phyloP scores from a whole-genome alignment of 2,888 invertebrate species.

The Cantharis rustica region DNA sequence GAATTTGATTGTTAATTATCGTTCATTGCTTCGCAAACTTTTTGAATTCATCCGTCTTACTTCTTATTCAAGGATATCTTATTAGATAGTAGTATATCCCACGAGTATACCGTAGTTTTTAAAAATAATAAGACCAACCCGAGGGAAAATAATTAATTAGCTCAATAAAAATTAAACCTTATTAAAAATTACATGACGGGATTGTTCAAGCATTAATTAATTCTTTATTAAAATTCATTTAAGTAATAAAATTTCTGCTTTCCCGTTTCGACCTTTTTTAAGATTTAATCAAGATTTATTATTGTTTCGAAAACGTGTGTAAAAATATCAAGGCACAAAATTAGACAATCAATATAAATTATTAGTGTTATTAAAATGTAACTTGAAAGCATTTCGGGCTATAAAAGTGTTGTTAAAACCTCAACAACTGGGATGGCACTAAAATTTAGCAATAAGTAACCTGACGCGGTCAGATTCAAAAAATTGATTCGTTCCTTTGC shows the following conservation, averaged over 20 bases:
- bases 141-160: neutral
- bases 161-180: neutral
- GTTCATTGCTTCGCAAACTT: neutral
- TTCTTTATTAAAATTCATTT: neutral
- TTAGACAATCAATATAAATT: neutral
- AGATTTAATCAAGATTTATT: neutral
- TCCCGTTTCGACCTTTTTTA: neutral
- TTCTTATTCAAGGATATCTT: too few relatives aligned
- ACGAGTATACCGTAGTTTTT: too few relatives aligned
- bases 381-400: neutral
- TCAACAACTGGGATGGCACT: neutral
- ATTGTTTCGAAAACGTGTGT: neutral
- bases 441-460: neutral
- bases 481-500: neutral
- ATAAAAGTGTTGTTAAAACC: neutral
- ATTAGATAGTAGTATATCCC: too few relatives aligned
- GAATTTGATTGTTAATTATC: neutral
- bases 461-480: neutral
- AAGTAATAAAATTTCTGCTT: neutral
- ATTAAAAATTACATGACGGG: neutral
- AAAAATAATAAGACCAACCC: too few relatives aligned
- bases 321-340: neutral
- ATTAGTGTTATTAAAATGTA: neutral
- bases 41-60: neutral
- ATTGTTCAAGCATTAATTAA: neutral